A percentile compares a stretch with the other conserved stretches of the same genome.
Evolutionary conservation across 2,797 vertebrate species (phyloP).

Genomic region (Amniataba percoides): DNA sequence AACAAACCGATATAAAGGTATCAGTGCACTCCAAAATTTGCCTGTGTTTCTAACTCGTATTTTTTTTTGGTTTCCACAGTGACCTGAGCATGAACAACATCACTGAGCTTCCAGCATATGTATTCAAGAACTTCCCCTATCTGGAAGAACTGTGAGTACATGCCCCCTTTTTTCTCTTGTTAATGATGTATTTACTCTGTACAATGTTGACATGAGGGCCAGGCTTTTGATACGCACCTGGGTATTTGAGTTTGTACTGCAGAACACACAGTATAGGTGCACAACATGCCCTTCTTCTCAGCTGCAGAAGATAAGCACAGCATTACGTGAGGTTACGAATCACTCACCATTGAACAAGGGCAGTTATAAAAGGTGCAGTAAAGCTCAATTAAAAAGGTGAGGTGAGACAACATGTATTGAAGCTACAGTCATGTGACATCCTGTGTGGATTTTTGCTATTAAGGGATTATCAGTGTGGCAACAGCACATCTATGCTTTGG

Average conservation of each 20-base stretch:
- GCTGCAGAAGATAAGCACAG: conserved; percentile 45
- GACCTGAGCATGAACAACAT: conserved; percentile 99
- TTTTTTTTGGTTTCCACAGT: conserved; percentile 82
- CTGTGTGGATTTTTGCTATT: conserved; percentile 72
- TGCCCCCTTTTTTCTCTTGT: conserved; percentile 19
- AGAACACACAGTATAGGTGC: conserved; percentile 45
- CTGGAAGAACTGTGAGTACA: conserved; percentile 98
- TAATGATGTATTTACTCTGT: conserved; percentile 71
- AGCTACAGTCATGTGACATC: conserved; percentile 60
- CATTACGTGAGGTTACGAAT: conserved; percentile 58
- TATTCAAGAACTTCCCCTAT: conserved; percentile 95
- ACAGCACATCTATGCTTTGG: conserved; percentile 56
- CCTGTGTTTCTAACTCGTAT: conserved; percentile 15
- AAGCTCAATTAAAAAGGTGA: conserved; percentile 66
- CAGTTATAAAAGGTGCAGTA: conserved; percentile 58
- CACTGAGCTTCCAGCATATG: conserved; percentile 93
- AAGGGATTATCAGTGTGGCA: conserved; percentile 72
- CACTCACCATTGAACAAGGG: conserved; percentile 59
- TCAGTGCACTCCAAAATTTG: not conserved
- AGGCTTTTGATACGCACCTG: conserved; percentile 69
- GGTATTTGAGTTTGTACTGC: conserved; percentile 57
- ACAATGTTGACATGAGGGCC: conserved; percentile 62
- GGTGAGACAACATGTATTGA: conserved; percentile 59
- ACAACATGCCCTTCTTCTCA: conserved; percentile 48
- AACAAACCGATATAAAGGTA: not conserved